Evolutionary conservation across 2,888 invertebrate genomes (phyloP).

Genomic region (Harmothoe impar): DNA sequence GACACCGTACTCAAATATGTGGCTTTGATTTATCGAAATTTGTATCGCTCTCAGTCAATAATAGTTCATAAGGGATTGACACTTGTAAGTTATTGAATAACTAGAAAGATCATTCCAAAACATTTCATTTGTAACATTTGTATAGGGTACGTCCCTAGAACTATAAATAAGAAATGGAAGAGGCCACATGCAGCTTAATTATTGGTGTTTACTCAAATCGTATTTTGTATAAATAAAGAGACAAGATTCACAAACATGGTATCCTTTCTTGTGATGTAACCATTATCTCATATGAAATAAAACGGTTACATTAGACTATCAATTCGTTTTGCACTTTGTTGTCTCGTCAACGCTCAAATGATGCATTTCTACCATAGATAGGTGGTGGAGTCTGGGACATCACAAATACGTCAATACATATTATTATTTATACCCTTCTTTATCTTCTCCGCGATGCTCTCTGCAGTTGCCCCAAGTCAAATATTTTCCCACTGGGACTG

Average conservation of each 20-base stretch:
- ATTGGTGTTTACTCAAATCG: slow-evolving; percentile 39
- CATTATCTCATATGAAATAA: background rate
- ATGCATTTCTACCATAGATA: no score
- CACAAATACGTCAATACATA: no score
- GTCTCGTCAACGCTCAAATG: no score
- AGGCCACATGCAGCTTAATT: slow-evolving; percentile 37
- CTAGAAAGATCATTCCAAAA: no score
- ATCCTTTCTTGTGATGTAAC: background rate
- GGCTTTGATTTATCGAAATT: background rate
- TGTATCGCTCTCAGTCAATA: background rate
- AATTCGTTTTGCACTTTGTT: background rate
- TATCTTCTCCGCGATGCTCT: no score
- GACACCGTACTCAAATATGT: background rate
- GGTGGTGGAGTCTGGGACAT: no score
- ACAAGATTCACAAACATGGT: background rate
- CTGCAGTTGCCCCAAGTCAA: no score
- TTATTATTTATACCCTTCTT: no score
- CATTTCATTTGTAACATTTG: background rate
- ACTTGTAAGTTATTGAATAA: no score
- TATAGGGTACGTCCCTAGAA: background rate
- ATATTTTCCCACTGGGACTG: no score
- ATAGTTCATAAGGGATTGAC: background rate
- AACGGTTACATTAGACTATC: background rate
- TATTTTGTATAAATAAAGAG: slow-evolving; percentile 1
- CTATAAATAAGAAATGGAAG: background rate